Evolutionary conservation across 2,797 vertebrate genomes (phyloP).

Genomic region (Mus spretus): DNA sequence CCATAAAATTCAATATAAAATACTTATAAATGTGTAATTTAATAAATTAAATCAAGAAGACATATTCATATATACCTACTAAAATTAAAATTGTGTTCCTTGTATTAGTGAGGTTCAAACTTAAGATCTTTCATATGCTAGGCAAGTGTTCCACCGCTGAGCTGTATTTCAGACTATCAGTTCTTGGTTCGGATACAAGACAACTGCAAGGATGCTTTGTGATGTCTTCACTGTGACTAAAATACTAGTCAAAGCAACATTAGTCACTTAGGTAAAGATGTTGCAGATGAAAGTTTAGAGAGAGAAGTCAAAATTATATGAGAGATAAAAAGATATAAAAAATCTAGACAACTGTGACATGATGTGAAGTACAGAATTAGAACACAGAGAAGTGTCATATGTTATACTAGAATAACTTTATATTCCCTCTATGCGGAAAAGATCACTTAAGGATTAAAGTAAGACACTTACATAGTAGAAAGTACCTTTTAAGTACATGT

Average conservation of each 20-base stretch:
- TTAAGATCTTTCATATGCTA: neutral
- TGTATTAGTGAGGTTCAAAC: neutral
- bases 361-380: neutral
- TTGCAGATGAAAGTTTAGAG: neutral
- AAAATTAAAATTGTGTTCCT: neutral
- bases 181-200: conserved; percentile 29
- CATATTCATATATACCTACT: neutral
- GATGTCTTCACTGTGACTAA: conserved; percentile 2
- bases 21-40: neutral
- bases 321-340: neutral
- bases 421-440: neutral
- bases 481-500: neutral
- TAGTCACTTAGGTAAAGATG: neutral
- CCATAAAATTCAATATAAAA: neutral
- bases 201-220: neutral
- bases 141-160: neutral
- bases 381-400: neutral
- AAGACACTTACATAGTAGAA: neutral
- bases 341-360: neutral
- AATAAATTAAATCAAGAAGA: neutral
- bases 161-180: neutral
- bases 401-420: neutral
- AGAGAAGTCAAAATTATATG: neutral
- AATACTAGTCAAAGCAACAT: neutral
- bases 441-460: conserved; percentile 10